phyloP scores from a whole-genome alignment of 1,140 invertebrate species.

The Polypedilum pembai region DNA sequence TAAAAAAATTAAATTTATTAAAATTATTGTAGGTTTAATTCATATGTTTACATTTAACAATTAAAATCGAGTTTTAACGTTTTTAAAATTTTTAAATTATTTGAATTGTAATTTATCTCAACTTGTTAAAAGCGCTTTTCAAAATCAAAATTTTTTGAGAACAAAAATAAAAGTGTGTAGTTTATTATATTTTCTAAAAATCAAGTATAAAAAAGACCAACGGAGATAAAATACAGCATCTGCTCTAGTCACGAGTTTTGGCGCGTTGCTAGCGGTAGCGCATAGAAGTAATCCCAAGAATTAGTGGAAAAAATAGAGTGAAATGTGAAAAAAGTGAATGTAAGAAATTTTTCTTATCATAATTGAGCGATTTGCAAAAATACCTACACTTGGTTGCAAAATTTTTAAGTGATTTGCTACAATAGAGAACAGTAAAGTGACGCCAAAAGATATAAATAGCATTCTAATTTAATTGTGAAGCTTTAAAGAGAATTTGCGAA shows the following conservation, averaged over 20 bases:
- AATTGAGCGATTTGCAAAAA: background rate
- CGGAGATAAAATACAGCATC: background rate
- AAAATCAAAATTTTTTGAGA: background rate
- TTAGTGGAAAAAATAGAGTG: background rate
- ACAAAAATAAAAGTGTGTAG: background rate
- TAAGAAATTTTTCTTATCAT: background rate
- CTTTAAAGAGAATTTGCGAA: background rate
- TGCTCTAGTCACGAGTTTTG: background rate
- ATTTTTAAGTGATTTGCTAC: background rate
- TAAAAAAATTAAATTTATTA: background rate
- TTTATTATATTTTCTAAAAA: background rate
- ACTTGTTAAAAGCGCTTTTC: background rate
- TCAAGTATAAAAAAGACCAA: background rate
- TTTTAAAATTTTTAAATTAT: background rate
- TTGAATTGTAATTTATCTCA: background rate
- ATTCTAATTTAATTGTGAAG: background rate
- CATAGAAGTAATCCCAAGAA: background rate
- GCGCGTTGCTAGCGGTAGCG: background rate
- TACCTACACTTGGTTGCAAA: background rate
- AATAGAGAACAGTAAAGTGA: background rate
- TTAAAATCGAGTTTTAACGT: no score
- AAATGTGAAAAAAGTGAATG: background rate
- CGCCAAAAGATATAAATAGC: conserved; percentile 11
- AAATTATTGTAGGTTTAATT: background rate
- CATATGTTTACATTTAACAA: no score